Evolutionary conservation across 1,140 invertebrate genomes (phyloP).

Genomic region (Cylas formicarius): DNA sequence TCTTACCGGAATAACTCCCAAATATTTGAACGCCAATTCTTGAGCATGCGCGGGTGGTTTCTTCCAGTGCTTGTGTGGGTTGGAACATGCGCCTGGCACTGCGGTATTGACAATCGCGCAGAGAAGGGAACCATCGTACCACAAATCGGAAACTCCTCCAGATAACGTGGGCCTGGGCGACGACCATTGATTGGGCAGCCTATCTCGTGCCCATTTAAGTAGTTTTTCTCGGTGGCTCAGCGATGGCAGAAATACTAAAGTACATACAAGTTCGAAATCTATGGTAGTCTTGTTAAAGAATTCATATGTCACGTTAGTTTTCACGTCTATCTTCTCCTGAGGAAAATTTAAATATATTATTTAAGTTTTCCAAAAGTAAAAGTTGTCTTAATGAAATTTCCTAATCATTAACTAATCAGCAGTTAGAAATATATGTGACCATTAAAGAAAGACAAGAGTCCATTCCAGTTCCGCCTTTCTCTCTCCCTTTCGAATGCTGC

Average conservation of each 20-base stretch:
- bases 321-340: background rate
- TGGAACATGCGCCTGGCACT: slow-evolving; percentile 49
- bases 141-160: slow-evolving; percentile 38
- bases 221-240: slow-evolving; percentile 32
- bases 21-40: slow-evolving; percentile 48
- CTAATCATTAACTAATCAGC: too few relatives aligned
- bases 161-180: slow-evolving; percentile 20
- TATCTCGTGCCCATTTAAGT: slow-evolving; percentile 31
- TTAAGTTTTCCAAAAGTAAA: background rate
- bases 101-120: slow-evolving; percentile 50
- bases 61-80: slow-evolving; percentile 44
- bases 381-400: too few relatives aligned
- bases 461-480: too few relatives aligned
- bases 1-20: slow-evolving; percentile 50
- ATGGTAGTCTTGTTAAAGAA: too few relatives aligned
- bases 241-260: too few relatives aligned
- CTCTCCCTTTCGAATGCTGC: too few relatives aligned
- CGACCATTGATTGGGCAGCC: slow-evolving; percentile 32
- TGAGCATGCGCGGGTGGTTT: slow-evolving; percentile 49
- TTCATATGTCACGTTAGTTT: slow-evolving; percentile 9
- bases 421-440: too few relatives aligned
- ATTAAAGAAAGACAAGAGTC: too few relatives aligned
- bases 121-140: slow-evolving; percentile 50
- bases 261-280: too few relatives aligned
- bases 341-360: background rate